A percentile compares a stretch with the other conserved stretches of the same genome.
These are phyloP conservation scores for Xylocampa areola DNA, from an alignment of 2,888 invertebrate genomes.

Conservation along the genomic window DNA sequence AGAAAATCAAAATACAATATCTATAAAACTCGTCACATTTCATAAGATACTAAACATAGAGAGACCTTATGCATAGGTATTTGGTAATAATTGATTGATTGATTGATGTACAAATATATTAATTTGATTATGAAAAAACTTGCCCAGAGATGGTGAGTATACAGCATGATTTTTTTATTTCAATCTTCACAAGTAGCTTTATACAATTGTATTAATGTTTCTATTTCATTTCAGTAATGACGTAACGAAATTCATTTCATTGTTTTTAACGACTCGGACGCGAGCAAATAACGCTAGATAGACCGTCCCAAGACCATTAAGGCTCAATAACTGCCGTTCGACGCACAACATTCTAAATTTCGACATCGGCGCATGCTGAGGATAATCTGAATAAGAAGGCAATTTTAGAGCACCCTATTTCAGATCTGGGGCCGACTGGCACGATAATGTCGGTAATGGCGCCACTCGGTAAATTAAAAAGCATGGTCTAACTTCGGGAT, in stretches of 20 bases:
- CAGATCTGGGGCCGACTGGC: constrained; percentile 74
- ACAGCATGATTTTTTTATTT: not conserved
- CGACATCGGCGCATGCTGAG: constrained; percentile 70
- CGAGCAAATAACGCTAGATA: constrained; percentile 66
- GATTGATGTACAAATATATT: not conserved
- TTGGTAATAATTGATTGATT: no score
- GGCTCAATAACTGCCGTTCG: constrained; percentile 73
- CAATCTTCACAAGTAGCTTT: constrained; percentile 2
- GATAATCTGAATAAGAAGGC: constrained; percentile 78
- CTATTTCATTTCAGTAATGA: constrained; percentile 53
- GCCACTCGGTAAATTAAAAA: constrained; percentile 84
- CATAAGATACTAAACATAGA: no score
- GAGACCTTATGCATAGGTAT: no score
- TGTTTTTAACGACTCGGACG: constrained; percentile 72
- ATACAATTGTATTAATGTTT: constrained; percentile 12
- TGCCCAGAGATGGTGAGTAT: not conserved
- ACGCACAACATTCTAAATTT: constrained; percentile 73
- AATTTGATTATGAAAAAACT: not conserved
- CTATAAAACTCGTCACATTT: no score
- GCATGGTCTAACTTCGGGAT: constrained; percentile 70
- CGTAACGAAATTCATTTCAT: constrained; percentile 71
- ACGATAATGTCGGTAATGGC: constrained; percentile 78
- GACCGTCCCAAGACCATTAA: constrained; percentile 70
- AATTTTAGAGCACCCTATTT: constrained; percentile 76
- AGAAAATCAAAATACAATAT: no score